Conservation (phyloP, 2,888 invertebrate genomes). For the Acleris cristana region DNA sequence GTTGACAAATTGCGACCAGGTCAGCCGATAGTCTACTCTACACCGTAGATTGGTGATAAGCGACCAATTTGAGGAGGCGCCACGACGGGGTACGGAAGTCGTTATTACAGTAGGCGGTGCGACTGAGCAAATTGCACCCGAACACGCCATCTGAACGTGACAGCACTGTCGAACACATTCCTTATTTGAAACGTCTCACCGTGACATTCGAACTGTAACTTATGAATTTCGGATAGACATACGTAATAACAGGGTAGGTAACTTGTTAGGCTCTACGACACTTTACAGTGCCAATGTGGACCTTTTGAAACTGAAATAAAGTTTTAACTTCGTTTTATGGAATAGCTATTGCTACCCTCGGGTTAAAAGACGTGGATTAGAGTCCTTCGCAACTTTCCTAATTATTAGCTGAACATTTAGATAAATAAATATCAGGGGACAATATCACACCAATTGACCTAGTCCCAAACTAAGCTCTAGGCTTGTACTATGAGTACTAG, state of each 20-base stretch:
- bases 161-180: conserved; percentile 81
- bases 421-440: too few species aligned
- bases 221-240: conserved; percentile 58
- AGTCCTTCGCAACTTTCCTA: conserved; percentile 9
- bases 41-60: conserved; percentile 82
- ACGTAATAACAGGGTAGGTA: conserved; percentile 12
- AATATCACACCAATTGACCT: too few species aligned
- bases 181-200: conserved; percentile 79
- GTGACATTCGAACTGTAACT: conserved; percentile 66
- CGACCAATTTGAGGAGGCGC: conserved; percentile 84
- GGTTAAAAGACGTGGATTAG: conserved; percentile 2
- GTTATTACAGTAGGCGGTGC: conserved; percentile 83
- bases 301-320: conserved; percentile 2
- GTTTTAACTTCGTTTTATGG: not conserved
- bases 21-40: conserved; percentile 76
- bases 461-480: too few species aligned
- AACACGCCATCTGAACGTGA: conserved; percentile 82
- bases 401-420: too few species aligned
- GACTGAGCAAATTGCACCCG: conserved; percentile 78
- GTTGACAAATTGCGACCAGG: conserved; percentile 78
- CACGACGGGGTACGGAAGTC: conserved; percentile 82
- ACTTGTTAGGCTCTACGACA: conserved; percentile 14
- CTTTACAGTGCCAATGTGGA: not conserved
- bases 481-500: too few species aligned
- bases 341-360: not conserved